Base-by-base conservation (phyloP, 2,113 vertebrate genomes). In the Turdus rufiventris region DNA sequence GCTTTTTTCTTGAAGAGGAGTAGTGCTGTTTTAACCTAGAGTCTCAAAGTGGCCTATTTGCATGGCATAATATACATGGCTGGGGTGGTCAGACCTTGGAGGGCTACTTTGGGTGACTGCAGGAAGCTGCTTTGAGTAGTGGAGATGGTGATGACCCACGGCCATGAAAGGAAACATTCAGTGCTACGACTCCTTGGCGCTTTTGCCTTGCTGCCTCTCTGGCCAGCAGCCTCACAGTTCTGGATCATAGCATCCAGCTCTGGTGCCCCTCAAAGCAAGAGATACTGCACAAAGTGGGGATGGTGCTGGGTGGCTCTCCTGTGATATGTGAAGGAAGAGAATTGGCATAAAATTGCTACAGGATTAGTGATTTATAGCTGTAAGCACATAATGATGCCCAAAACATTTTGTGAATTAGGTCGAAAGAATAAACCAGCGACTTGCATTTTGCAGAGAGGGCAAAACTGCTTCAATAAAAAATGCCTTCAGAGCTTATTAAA, bases 401-500 rank as follows among this genome's bases (percentile, higher is more conserved):
- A 88, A 54, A 0, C 4, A n/a, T 61, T 82, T 87, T 43, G 54
- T 88, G 74, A 80, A 91, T 93, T 80, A 74, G 57, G 50, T 91
- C 79, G 72, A 85, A 68, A 16, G 4, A 54, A 54, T 66, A 78
- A 97, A 87, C 33, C 18, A 56, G 33, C 12, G 74, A 38, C 25
- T 80, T 17, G 33, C 4, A 34, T 72, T 95, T 95, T 96, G 94
- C 86, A 91, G 76, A 96, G 38, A 88, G 50, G 65, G 61, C 85
- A 95, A 68, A 92, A 97, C 34, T 45, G 50, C 53, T 72, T 79
- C 67, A 26, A 70, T 23, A 88, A 62, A 48, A 88, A 88, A 85
- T 57, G 5, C 73, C n/a, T 96, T 79, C 85, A 88, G 78, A 84
- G 28, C 13, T 38, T 90, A 94, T 96, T 95, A 82, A 91, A 89